Evolutionary conservation across 2,113 vertebrate species (phyloP), one percentile per base, ranked within the genome.

Genomic region (Turnix velox): DNA sequence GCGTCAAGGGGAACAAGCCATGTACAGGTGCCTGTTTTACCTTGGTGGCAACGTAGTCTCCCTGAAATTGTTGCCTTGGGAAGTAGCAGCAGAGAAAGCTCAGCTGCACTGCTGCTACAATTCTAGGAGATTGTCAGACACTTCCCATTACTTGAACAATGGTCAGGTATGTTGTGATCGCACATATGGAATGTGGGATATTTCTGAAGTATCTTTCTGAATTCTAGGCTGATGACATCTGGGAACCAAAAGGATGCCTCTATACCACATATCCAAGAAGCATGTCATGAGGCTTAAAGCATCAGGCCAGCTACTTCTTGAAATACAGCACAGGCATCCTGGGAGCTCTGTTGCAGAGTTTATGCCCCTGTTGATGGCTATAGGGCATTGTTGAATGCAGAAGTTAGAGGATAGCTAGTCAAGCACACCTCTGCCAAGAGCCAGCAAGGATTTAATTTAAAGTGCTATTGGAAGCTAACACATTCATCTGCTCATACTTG

Each of bases 201-300:
- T 76, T 73, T 48, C 18, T 49, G 37, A 54, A 3, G 42, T 19
- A n/a, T 19, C 31, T 28, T 81, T 71, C 52, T 61, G 37, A 28
- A 20, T 37, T 81, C 67, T 54, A 19, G 33, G 25, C 31, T 78
- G 25, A 15, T 43, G 12, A 1, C 23, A n/a, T 7, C 33, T 31
- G 40, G 33, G 19, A 39, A 33, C 2, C 4, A 5, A 20, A 35
- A 68, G n/a, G 20, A 25, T 17, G 8, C 14, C 20, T 69, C 12
- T 18, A 0, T 7, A n/a, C 12, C 3, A 3, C 24, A 12, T 8
- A 20, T 4, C 35, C 0, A 0, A 63, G 58, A 37, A 12, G 8
- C 4, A 1, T 5, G 18, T 13, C 52, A 18, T 1, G 8, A n/a
- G 69, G 14, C 19, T 63, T 27, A 55, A 59, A 17, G 20, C 7